These are phyloP conservation scores for Channallabes apus DNA, from an alignment of 2,797 vertebrate species.

Conservation along the genomic window DNA sequence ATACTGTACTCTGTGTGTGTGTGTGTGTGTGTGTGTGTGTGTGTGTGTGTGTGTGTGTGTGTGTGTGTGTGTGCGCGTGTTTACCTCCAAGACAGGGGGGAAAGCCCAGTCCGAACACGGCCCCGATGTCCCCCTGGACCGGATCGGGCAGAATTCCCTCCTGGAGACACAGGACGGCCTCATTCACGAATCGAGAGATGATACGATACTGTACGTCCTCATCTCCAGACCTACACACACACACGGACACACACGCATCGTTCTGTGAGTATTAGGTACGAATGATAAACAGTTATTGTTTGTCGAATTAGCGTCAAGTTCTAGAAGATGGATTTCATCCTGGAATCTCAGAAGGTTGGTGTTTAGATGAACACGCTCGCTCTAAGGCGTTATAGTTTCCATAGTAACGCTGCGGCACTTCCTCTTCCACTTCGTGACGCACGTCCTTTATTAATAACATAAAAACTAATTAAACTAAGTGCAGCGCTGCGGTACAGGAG, in stretches of 20 bases:
- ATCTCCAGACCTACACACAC: conserved; percentile 69
- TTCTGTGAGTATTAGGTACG: not conserved
- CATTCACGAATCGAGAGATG: conserved; percentile 79
- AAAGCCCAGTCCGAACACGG: conserved; percentile 84
- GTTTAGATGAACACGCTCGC: not conserved
- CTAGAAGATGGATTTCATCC: not conserved
- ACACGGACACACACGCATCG: conserved; percentile 1
- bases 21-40: too few relatives aligned
- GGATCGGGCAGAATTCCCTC: conserved; percentile 81
- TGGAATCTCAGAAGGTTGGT: not conserved
- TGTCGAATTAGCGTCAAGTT: not conserved
- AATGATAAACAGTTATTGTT: not conserved
- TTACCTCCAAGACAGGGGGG: conserved; percentile 81
- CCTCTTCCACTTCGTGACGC: not conserved
- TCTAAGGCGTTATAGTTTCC: not conserved
- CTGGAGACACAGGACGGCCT: conserved; percentile 81
- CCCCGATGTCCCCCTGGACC: conserved; percentile 84
- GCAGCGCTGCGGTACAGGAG: too few relatives aligned
- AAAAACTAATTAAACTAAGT: not conserved
- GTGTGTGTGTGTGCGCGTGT: not conserved
- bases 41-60: not conserved
- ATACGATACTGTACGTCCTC: conserved; percentile 82
- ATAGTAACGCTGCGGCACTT: not conserved
- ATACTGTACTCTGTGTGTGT: not conserved
- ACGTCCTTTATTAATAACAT: too few relatives aligned